Evolutionary conservation across 2,797 vertebrate species (phyloP), one percentile per base, ranked within the genome.

Genomic region (Myripristis murdjan): DNA sequence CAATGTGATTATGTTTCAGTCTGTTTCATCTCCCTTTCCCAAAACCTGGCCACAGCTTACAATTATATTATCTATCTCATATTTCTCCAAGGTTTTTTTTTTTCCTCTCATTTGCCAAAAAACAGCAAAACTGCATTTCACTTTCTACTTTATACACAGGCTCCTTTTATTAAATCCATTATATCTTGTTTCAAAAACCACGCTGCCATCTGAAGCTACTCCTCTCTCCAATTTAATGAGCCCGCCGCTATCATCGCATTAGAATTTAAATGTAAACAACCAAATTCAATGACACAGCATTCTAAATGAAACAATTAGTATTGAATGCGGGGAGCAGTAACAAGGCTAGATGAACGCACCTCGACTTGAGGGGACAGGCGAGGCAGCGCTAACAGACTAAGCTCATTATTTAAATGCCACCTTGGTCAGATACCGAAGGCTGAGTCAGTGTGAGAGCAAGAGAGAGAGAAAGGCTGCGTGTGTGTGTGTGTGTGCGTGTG

Each of bases 401-500:
- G 90, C 89, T 93, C 88, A 91, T 93, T 93, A 92, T 84, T 89
- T 87, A 92, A 93, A 93, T 91, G 88, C 86, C 92, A 92, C 81
- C 87, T 87, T 89, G 77, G 88, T 87, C 55, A 60, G 80, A 86
- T 66, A 46, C 82, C 66, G 83, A 82, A 35, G 83, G 79, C 81
- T 81, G 70, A 65, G 43, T 44, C 46, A 62, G 81, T 64, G 79
- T 49, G 72, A 39, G 68, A 53, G 70, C 22, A 73, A 49, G 61
- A 22, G 7, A 70, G 26, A 81, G 77, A 62, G 61, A 51, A 51
- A 6, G 28, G 20, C 33, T 18, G 49, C 18, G 26, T 22, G 54
- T 1, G 56, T 15, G 48, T 5, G 20, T 28, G 20, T n/a, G 39
- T 23, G 52, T 48, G 55, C 12, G 65, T 61, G 73, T 28, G 75